Conservation (phyloP, 2,113 vertebrate genomes). For the Pyrgilauda ruficollis region DNA sequence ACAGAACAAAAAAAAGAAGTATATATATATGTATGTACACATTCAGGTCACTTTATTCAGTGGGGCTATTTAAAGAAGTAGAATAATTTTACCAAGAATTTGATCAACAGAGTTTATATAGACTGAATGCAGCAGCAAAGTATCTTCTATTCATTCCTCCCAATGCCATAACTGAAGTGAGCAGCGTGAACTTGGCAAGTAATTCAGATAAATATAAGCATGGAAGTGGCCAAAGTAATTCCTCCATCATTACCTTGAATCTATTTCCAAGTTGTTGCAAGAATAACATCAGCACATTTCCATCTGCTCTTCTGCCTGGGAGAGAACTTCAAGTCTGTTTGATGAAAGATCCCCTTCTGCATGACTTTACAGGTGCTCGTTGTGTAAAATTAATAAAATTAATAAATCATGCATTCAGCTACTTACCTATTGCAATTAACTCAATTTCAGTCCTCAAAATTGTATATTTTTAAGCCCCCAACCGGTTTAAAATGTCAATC, state of each 20-base stretch:
- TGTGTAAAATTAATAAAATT: background rate
- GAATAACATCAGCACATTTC: background rate
- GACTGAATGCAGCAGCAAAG: background rate
- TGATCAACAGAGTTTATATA: background rate
- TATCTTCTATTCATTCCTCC: background rate
- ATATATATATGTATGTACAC: background rate
- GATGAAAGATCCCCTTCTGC: background rate
- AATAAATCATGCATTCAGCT: background rate
- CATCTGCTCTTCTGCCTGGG: background rate
- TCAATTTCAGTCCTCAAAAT: background rate
- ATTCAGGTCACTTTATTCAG: background rate
- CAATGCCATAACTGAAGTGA: background rate
- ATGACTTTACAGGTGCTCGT: background rate
- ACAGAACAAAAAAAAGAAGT: background rate
- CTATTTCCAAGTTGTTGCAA: background rate
- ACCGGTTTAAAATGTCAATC: constrained; percentile 1
- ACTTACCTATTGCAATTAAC: constrained; percentile 1
- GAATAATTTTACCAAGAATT: background rate
- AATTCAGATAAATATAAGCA: background rate
- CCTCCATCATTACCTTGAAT: background rate
- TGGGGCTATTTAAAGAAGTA: background rate
- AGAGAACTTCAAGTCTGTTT: background rate
- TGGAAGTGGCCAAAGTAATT: background rate
- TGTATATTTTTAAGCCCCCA: background rate
- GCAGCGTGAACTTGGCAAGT: background rate